Conservation (phyloP, 2,113 vertebrate genomes). For the Coracopsis vasa region DNA sequence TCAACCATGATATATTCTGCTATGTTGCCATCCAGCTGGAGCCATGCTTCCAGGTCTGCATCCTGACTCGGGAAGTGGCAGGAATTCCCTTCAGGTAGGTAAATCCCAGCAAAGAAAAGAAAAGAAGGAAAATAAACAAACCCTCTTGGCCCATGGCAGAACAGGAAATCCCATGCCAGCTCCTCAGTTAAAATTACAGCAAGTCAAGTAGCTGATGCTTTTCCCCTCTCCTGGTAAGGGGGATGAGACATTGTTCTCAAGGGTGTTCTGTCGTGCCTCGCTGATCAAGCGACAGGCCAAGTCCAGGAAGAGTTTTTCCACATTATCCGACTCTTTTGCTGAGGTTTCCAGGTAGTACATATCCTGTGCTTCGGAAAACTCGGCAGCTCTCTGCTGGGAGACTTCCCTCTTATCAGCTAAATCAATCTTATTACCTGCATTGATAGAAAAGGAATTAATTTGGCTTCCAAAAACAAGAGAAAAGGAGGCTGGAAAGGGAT, state of each 20-base stretch:
- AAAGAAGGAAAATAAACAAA: background rate
- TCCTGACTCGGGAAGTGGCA: background rate
- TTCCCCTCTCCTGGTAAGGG: slow-evolving; percentile 95
- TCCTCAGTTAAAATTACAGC: slow-evolving; percentile 93
- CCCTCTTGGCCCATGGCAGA: slow-evolving; percentile 22
- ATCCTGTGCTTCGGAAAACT: slow-evolving; percentile 92
- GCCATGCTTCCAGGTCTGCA: slow-evolving; percentile 61
- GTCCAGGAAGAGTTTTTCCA: slow-evolving; percentile 99
- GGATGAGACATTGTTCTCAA: slow-evolving; percentile 94
- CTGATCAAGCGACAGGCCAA: slow-evolving; percentile 93
- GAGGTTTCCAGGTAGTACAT: slow-evolving; percentile 99
- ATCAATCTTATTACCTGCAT: slow-evolving; percentile 96
- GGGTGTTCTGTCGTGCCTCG: slow-evolving; percentile 94
- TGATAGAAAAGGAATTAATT: slow-evolving; percentile 28
- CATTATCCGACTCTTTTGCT: slow-evolving; percentile 97
- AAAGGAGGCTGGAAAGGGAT: background rate
- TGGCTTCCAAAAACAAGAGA: background rate
- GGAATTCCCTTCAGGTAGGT: slow-evolving; percentile 43
- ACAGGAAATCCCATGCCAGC: background rate
- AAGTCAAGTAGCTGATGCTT: slow-evolving; percentile 97
- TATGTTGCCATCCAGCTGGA: slow-evolving; percentile 50
- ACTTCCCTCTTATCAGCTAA: slow-evolving; percentile 95
- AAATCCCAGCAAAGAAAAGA: slow-evolving; percentile 15
- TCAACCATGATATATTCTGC: slow-evolving; percentile 50
- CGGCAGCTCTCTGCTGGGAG: slow-evolving; percentile 91